Percentiles rank a stretch among this genome's conserved stretches.
Evolutionary conservation across 2,113 vertebrate genomes (phyloP).

Genomic region (Bos javanicus): DNA sequence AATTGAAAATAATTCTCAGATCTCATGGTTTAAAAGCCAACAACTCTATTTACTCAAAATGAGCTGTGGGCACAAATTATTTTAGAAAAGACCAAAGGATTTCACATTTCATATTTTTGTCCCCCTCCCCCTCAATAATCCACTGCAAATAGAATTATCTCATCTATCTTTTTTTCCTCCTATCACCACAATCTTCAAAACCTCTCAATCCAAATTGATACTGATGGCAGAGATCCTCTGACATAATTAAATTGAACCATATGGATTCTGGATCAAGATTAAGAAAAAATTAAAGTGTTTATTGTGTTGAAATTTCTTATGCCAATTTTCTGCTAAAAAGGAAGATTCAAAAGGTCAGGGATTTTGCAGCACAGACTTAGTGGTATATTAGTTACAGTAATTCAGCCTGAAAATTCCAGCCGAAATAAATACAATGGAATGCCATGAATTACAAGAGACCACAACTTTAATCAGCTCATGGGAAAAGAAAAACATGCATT

Average conservation of each 20-base stretch:
- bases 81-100: conserved; percentile 59
- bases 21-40: conserved; percentile 25
- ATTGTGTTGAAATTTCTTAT: conserved; percentile 80
- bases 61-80: conserved; percentile 35
- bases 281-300: conserved; percentile 77
- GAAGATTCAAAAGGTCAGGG: conserved; percentile 80
- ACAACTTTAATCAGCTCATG: conserved; percentile 82
- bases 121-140: conserved; percentile 44
- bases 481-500: conserved; percentile 78
- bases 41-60: not conserved
- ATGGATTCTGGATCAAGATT: conserved; percentile 78
- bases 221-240: conserved; percentile 68
- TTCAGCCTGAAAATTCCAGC: conserved; percentile 83
- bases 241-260: conserved; percentile 73
- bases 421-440: conserved; percentile 81
- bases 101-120: conserved; percentile 48
- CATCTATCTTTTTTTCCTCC: conserved; percentile 26
- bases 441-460: conserved; percentile 77
- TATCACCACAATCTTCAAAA: conserved; percentile 73
- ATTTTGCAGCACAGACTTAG: conserved; percentile 76
- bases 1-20: conserved; percentile 20
- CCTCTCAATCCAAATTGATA: conserved; percentile 67
- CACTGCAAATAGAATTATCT: conserved; percentile 68
- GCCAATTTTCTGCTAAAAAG: conserved; percentile 81
- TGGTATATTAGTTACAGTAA: conserved; percentile 84